Percentiles rank a stretch among this genome's conserved stretches.
These are phyloP conservation scores for Eurosta solidaginis DNA, from an alignment of 1,140 invertebrate genomes.

Conservation along the genomic window DNA sequence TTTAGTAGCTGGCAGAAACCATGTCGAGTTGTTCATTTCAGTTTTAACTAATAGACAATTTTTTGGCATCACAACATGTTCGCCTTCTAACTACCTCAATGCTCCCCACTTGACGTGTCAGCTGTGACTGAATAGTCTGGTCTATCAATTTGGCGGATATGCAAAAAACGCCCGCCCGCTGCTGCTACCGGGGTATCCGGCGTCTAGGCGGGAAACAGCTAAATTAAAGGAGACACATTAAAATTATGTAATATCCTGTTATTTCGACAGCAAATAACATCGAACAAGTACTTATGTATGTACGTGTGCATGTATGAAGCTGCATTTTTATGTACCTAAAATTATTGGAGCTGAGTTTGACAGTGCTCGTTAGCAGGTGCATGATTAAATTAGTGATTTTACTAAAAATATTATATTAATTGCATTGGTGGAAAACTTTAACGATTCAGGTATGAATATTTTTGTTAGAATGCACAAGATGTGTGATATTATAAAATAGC, in stretches of 20 bases:
- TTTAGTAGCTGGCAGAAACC: not conserved
- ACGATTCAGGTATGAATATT: too few species aligned
- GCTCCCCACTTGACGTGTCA: not conserved
- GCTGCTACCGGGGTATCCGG: not conserved
- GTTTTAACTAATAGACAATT: constrained; percentile 30
- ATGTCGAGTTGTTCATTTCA: constrained; percentile 14
- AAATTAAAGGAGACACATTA: constrained; percentile 31
- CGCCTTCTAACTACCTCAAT: not conserved
- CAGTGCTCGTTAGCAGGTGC: too few species aligned
- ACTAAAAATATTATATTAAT: too few species aligned
- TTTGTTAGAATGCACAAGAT: too few species aligned
- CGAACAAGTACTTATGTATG: not conserved
- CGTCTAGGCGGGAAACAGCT: constrained; percentile 23
- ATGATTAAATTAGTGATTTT: too few species aligned
- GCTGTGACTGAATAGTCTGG: not conserved
- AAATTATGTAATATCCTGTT: constrained; percentile 30
- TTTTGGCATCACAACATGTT: constrained; percentile 21
- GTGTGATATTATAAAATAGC: too few species aligned
- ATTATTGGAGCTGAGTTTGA: too few species aligned
- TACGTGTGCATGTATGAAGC: too few species aligned
- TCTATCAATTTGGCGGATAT: not conserved
- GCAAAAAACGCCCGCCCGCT: not conserved
- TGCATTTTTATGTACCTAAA: too few species aligned
- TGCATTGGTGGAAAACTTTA: too few species aligned
- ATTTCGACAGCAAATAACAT: constrained; percentile 15